Base-by-base conservation (phyloP, 1,140 invertebrate species). In the Caerostris darwini region DNA sequence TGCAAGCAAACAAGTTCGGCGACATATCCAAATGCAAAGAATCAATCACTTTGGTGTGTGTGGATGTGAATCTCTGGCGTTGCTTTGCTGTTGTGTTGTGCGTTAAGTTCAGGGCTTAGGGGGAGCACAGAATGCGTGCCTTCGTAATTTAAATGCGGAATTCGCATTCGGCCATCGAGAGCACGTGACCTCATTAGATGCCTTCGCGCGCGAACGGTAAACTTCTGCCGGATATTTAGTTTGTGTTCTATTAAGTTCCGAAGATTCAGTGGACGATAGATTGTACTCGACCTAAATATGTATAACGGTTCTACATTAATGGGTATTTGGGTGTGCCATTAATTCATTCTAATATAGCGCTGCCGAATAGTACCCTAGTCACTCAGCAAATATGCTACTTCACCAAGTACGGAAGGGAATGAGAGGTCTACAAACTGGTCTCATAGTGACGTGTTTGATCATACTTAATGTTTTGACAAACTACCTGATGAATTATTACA, bases 121-220 rank as follows among this genome's bases (percentile, higher is more conserved):
- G n/a, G 17, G 56, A 19, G 69, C 56, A 34, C 7, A 6, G 56
- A 89, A 89, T 90, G 67, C 56, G 56, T 53, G 89, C 56, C 54
- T 90, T 90, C 34, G 53, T 69, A 77, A 56, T 90, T 87, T 87
- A 14, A 7, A 19, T 34, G 3, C 7, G 17, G 58, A 64, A 90
- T 58, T 90, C 69, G 50, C 89, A 90, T 90, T 90, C 89, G 89
- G 81, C 89, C 81, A 77, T 89, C 89, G 6, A 7, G 89, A 59
- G 56, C 89, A 77, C 56, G 71, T 90, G 89, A 90, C 69, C 89
- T 57, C 89, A 90, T 90, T 90, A 77, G 71, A 53, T 57, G 89
- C 67, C 34, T 81, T 90, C 54, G 53, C 89, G 34, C 34, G 53
- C 8, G 34, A 59, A 59, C 53, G 10, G 54, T 54, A 67, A 67